Evolutionary conservation across 2,797 vertebrate species (phyloP), one percentile per base, ranked within the genome.

Genomic region (Strix occidentalis): DNA sequence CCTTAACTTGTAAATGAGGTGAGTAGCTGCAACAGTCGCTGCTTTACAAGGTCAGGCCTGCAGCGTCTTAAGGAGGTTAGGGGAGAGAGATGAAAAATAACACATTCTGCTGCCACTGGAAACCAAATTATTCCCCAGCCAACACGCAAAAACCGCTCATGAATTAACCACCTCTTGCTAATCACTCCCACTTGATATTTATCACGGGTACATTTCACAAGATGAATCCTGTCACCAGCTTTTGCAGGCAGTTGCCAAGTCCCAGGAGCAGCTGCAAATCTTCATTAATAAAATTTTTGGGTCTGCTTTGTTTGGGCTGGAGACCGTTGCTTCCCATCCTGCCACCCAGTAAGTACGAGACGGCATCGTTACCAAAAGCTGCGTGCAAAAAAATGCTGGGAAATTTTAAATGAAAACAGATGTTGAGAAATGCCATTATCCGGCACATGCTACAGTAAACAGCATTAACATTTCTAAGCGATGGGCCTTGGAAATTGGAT

Each of bases 241-340:
- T 98, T 98, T 97, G 98, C 98, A 98, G 97, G 95, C 83, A 89
- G 93, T 87, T 97, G 94, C 93, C 96, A 97, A 95, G 96, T 98
- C 98, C 98, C 98, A 98, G 97, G 98, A 98, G 98, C 98, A 99
- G 98, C 98, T 99, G 98, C 95, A 98, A 97, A 98, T 98, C 98
- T 98, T 98, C 99, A 98, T 96, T 96, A 98, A 98, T 95, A 97
- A 98, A 98, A 98, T 98, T 98, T 98, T 95, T 16, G 58, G 87
- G 50, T 66, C 54, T 1, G 23, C 33, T 93, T 72, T 88, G 98
- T 98, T 98, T 98, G 98, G 98, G 98, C 98, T 98, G 97, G 96
- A 97, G 96, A 97, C 94, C 97, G 74, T 81, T 97, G 78, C 97
- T 97, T 98, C 97, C 97, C 96, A 95, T 97, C 97, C 97, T 95